Conservation (phyloP, 2,113 vertebrate genomes). For the Spea multiplicata region DNA sequence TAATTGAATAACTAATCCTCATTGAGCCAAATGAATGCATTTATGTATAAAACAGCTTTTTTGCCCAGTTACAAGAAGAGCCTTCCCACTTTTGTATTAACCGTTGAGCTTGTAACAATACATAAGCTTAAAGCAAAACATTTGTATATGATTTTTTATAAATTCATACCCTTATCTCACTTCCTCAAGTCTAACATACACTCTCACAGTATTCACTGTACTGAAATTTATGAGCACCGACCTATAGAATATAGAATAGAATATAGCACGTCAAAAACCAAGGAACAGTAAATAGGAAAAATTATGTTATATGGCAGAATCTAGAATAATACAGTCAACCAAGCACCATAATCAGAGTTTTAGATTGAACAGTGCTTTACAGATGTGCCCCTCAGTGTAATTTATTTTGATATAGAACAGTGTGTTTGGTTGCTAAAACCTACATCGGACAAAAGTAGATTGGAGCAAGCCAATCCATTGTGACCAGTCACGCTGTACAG, state of each 20-base stretch:
- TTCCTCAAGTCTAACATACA: not conserved
- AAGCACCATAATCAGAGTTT: slow-evolving; percentile 27
- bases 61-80: slow-evolving; percentile 21
- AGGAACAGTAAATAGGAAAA: slow-evolving; percentile 3
- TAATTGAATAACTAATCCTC: slow-evolving; percentile 62
- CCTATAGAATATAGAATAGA: slow-evolving; percentile 5
- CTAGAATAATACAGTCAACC: slow-evolving; percentile 27
- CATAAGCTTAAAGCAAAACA: too few relatives aligned
- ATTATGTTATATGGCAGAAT: slow-evolving; percentile 8
- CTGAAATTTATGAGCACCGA: slow-evolving; percentile 2
- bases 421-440: slow-evolving; percentile 32
- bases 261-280: too few relatives aligned
- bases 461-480: slow-evolving; percentile 42
- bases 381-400: slow-evolving; percentile 41
- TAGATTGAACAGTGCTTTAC: slow-evolving; percentile 42
- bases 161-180: not conserved
- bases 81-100: not conserved
- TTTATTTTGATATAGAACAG: slow-evolving; percentile 47
- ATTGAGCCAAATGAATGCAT: slow-evolving; percentile 51
- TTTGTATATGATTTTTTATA: not conserved
- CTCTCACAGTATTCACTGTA: not conserved
- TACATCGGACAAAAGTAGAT: slow-evolving; percentile 31
- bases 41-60: slow-evolving; percentile 41
- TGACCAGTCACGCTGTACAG: slow-evolving; percentile 27
- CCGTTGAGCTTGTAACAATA: not conserved